These are phyloP conservation scores for Octodonta nipae DNA, from an alignment of 2,888 invertebrate genomes.

Conservation along the genomic window DNA sequence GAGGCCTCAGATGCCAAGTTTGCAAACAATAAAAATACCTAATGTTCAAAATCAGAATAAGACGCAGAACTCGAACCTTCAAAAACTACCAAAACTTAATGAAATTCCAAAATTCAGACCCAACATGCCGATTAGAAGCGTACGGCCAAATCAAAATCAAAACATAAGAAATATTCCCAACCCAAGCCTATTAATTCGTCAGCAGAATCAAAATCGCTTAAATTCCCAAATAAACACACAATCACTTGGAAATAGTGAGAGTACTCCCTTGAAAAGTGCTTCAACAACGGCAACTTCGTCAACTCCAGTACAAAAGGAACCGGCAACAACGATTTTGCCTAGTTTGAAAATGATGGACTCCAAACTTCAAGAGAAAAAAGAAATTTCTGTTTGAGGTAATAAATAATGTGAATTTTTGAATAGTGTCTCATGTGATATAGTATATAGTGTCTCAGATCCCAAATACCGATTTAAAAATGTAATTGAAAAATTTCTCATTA, in stretches of 20 bases:
- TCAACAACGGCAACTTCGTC: constrained; percentile 3
- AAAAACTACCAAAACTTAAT: constrained; percentile 35
- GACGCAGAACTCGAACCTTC: constrained; percentile 22
- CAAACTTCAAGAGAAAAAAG: constrained; percentile 19
- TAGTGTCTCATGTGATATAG: too few species aligned
- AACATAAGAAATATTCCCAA: constrained; percentile 51
- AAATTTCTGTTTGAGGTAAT: constrained; percentile 23
- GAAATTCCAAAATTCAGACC: constrained; percentile 35
- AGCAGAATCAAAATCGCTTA: constrained; percentile 37
- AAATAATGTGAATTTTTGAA: too few species aligned
- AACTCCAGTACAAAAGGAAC: constrained; percentile 5
- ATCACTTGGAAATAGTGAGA: background rate
- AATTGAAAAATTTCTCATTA: too few species aligned
- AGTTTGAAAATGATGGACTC: constrained; percentile 11
- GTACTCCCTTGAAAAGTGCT: constrained; percentile 3
- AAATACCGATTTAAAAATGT: too few species aligned
- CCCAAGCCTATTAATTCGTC: constrained; percentile 45
- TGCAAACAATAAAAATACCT: constrained; percentile 29
- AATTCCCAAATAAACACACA: constrained; percentile 17
- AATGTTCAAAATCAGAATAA: constrained; percentile 13
- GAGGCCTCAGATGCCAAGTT: constrained; percentile 28
- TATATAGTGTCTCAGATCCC: too few species aligned
- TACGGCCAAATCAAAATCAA: constrained; percentile 40
- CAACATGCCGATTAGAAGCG: constrained; percentile 24
- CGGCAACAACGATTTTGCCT: constrained; percentile 2